Conservation (phyloP, 2,888 invertebrate species). For the Eustalomyia histrio region DNA sequence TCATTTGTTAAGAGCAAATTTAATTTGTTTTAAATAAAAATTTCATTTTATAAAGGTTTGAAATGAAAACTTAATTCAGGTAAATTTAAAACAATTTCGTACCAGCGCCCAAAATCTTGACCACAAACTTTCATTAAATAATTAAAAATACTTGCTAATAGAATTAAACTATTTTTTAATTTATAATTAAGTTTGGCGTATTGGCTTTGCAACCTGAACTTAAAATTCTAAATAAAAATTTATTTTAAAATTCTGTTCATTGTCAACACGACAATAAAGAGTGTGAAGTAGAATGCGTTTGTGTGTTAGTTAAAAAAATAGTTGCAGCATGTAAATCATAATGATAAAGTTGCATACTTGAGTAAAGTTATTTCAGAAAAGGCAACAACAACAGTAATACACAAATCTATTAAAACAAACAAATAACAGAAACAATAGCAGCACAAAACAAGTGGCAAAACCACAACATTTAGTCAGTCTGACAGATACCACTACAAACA, state of each 20-base stretch:
- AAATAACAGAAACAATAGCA: slow-evolving; percentile 52
- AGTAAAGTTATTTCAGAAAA: slow-evolving; percentile 73
- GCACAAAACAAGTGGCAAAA: slow-evolving; percentile 67
- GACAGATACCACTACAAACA: slow-evolving; percentile 39
- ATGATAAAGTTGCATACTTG: slow-evolving; percentile 78
- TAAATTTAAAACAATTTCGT: no score
- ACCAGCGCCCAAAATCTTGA: no score
- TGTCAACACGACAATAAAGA: background rate
- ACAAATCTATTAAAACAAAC: no score
- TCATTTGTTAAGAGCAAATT: no score
- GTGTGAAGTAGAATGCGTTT: background rate
- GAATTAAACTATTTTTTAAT: no score
- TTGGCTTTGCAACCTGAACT: no score
- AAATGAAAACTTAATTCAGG: no score
- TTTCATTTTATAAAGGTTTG: no score
- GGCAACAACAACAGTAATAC: slow-evolving; percentile 4
- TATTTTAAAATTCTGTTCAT: background rate
- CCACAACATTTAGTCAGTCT: slow-evolving; percentile 34
- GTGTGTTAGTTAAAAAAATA: background rate
- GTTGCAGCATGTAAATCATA: slow-evolving; percentile 77
- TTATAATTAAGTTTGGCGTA: no score
- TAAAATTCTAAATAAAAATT: background rate
- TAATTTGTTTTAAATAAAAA: no score
- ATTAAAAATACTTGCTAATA: no score
- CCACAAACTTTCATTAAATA: no score